Evolutionary conservation across 2,113 vertebrate species (phyloP).

Genomic region (Cheilinus undulatus): DNA sequence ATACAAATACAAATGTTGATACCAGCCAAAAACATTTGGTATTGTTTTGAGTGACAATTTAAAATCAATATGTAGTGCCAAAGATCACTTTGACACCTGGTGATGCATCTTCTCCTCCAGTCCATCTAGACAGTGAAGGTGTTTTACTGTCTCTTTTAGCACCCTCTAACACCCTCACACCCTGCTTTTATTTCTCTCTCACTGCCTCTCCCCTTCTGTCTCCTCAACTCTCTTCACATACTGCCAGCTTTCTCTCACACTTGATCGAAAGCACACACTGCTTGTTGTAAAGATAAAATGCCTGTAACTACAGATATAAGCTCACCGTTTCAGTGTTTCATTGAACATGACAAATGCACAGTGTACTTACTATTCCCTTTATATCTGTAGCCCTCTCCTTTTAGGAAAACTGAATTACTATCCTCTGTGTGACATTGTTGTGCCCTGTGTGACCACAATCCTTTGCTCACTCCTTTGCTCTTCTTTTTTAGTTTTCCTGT

Average conservation of each 20-base stretch:
- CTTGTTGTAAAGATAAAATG: neutral
- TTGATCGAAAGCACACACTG: neutral
- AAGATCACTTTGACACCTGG: neutral
- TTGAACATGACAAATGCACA: conserved; percentile 1
- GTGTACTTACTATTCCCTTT: conserved; percentile 31
- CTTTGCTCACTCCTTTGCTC: neutral
- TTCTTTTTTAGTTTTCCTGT: conserved; percentile 40
- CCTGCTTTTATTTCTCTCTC: conserved; percentile 6
- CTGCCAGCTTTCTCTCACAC: conserved; percentile 2
- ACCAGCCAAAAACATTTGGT: neutral
- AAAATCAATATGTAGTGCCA: neutral
- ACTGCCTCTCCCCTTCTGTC: conserved; percentile 20
- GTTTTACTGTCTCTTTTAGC: conserved; percentile 1
- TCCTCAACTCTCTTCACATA: conserved; percentile 16
- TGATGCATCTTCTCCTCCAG: neutral
- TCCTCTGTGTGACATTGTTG: conserved; percentile 23
- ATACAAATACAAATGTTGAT: neutral
- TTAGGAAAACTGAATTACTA: conserved; percentile 35
- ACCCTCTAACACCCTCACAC: conserved; percentile 7
- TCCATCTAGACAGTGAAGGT: neutral
- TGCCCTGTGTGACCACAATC: conserved; percentile 30
- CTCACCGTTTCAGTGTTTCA: neutral
- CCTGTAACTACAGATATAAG: neutral
- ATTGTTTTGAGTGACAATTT: neutral
- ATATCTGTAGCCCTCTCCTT: conserved; percentile 15